Evolutionary conservation across 2,113 vertebrate species (phyloP).

Genomic region (Hoplias malabaricus): DNA sequence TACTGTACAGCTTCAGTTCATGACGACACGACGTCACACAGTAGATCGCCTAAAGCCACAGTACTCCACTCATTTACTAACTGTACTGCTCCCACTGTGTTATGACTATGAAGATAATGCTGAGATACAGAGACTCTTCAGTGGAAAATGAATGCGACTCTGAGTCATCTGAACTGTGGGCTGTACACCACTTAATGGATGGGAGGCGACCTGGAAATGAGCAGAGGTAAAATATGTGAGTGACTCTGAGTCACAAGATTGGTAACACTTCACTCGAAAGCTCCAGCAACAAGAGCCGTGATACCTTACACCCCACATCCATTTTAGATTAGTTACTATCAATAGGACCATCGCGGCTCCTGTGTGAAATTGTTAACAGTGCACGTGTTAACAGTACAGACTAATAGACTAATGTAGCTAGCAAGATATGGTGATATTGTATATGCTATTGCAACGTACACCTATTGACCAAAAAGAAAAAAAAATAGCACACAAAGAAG

Average conservation of each 20-base stretch:
- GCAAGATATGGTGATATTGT: no score
- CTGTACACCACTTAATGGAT: constrained; percentile 29
- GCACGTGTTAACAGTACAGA: no score
- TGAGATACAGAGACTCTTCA: neutral
- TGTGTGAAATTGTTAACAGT: neutral
- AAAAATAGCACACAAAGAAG: no score
- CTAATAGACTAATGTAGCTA: no score
- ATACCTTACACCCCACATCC: neutral
- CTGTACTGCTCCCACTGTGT: no score
- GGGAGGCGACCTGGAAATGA: constrained; percentile 2
- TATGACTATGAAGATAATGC: neutral
- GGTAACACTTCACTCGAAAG: constrained; percentile 22
- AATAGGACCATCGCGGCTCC: neutral
- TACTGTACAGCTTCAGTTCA: neutral
- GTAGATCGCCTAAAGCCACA: neutral
- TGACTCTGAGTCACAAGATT: neutral
- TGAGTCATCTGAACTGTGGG: constrained; percentile 30
- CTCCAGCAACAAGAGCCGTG: neutral
- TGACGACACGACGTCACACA: neutral
- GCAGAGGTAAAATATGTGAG: neutral
- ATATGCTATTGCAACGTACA: no score
- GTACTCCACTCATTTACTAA: neutral
- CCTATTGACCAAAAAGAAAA: no score
- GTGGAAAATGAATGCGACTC: neutral
- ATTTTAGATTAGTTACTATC: constrained; percentile 8